Evolutionary conservation across 2,888 invertebrate genomes (phyloP).

Genomic region (Sinhomidia bicolor): DNA sequence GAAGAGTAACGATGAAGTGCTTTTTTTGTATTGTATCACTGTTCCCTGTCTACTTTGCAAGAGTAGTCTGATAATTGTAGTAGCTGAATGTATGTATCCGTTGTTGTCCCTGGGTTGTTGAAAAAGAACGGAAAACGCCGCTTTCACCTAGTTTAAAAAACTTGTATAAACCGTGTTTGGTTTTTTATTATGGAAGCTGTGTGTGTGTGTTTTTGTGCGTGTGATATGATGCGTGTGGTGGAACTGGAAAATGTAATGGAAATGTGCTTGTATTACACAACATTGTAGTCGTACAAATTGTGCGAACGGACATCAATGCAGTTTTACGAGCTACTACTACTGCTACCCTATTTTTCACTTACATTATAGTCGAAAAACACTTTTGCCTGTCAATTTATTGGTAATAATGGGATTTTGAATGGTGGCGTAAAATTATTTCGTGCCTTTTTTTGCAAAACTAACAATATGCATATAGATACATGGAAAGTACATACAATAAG

Average conservation of each 20-base stretch:
- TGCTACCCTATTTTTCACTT: background rate
- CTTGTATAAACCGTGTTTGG: background rate
- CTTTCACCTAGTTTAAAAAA: background rate
- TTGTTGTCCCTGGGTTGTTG: background rate
- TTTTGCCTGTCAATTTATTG: slow-evolving; percentile 18
- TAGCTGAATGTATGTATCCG: background rate
- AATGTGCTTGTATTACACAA: background rate
- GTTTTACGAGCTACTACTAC: slow-evolving; percentile 20
- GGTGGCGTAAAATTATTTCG: slow-evolving; percentile 19
- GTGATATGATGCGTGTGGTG: slow-evolving; percentile 17
- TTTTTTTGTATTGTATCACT: slow-evolving; percentile 1
- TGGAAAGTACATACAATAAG: background rate
- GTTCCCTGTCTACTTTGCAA: background rate
- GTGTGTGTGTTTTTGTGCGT: slow-evolving; percentile 12
- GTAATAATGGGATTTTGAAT: background rate
- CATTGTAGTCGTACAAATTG: background rate
- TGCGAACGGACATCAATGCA: slow-evolving; percentile 1
- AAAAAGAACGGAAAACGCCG: background rate
- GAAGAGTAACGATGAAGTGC: slow-evolving; percentile 6
- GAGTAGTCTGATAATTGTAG: background rate
- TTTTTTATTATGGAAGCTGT: background rate
- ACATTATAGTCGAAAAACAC: background rate
- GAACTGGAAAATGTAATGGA: background rate
- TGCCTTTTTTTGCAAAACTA: background rate
- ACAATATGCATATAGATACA: background rate